These are phyloP conservation scores for Ceratina australensis DNA, from an alignment of 1,140 invertebrate species.

Conservation along the genomic window DNA sequence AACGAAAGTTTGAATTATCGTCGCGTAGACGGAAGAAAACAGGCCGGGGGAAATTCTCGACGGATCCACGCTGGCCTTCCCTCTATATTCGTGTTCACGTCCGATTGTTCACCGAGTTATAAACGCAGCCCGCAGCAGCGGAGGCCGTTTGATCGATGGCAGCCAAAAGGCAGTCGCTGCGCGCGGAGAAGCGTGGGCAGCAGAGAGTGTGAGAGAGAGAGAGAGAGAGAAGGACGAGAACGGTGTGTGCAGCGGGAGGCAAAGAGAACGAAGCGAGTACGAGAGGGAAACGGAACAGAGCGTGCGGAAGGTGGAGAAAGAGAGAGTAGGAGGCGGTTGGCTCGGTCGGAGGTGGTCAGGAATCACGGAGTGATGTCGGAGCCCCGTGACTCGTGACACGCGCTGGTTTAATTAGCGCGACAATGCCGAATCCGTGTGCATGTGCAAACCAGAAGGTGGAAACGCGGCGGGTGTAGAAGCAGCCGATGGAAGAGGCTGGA, in stretches of 20 bases:
- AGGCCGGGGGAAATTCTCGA: constrained; percentile 44
- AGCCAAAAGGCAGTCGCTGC: constrained; percentile 43
- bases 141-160: constrained; percentile 52
- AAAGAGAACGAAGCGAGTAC: background rate
- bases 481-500: constrained; percentile 7
- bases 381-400: constrained; percentile 71
- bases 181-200: background rate
- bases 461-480: constrained; percentile 32
- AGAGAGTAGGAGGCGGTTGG: constrained; percentile 14
- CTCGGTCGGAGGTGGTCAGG: constrained; percentile 57
- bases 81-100: constrained; percentile 22
- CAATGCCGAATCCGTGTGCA: constrained; percentile 69
- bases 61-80: constrained; percentile 9
- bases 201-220: no score
- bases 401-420: constrained; percentile 76
- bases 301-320: constrained; percentile 6
- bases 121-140: constrained; percentile 39
- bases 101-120: constrained; percentile 45
- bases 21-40: constrained; percentile 47
- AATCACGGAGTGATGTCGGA: constrained; percentile 72
- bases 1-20: constrained; percentile 46
- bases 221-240: no score
- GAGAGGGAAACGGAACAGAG: constrained; percentile 3
- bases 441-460: constrained; percentile 56
- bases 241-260: background rate